Conservation (phyloP, 2,888 invertebrate species). For the Patella caerulea region DNA sequence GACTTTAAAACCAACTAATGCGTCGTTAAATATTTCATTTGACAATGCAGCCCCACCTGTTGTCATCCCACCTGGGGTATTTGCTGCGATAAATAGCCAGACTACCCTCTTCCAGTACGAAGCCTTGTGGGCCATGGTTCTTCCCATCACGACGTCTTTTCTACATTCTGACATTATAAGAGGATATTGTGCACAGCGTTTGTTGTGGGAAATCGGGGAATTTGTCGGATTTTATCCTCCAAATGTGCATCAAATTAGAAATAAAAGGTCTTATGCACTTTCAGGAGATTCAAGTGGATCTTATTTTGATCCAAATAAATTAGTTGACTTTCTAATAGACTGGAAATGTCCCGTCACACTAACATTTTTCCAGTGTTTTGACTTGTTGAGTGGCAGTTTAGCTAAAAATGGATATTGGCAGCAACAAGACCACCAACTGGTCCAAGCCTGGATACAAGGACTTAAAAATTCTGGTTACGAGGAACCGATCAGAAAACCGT, state of each 20-base stretch:
- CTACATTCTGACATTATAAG: slow-evolving; percentile 57
- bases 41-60: slow-evolving; percentile 51
- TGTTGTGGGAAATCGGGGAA: neutral
- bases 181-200: slow-evolving; percentile 47
- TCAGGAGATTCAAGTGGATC: slow-evolving; percentile 20
- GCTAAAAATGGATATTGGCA: neutral
- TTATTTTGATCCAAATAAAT: too few relatives aligned
- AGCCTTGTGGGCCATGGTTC: slow-evolving; percentile 56
- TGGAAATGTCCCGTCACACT: neutral
- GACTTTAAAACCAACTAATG: slow-evolving; percentile 37
- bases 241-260: neutral
- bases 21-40: slow-evolving; percentile 46
- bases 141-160: slow-evolving; percentile 49
- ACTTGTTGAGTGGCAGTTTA: neutral
- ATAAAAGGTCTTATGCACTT: too few relatives aligned
- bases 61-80: slow-evolving; percentile 47
- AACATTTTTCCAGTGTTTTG: neutral
- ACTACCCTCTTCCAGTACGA: slow-evolving; percentile 53
- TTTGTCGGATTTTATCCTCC: neutral
- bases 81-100: slow-evolving; percentile 56
- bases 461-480: slow-evolving; percentile 14
- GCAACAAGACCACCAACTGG: neutral
- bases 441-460: neutral
- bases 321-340: too few relatives aligned
- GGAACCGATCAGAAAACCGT: slow-evolving; percentile 38